A percentile compares a stretch with the other conserved stretches of the same genome.
Evolutionary conservation across 2,797 vertebrate species (phyloP).

Genomic region (Sebastes steindachneri): DNA sequence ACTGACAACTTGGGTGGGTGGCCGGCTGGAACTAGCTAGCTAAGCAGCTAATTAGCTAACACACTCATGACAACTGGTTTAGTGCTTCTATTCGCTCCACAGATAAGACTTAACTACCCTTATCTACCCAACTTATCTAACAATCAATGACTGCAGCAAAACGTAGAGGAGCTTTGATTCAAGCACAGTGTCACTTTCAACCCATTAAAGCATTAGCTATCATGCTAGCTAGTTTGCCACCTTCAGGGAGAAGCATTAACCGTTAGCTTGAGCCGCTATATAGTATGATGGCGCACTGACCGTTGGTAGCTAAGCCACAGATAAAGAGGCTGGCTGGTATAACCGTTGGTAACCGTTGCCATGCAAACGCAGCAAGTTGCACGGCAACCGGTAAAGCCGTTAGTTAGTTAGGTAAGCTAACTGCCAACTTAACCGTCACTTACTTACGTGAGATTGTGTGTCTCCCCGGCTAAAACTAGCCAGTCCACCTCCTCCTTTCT

Average conservation of each 20-base stretch:
- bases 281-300: slow-evolving; percentile 55
- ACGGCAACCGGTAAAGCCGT: slow-evolving; percentile 22
- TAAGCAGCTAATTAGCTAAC: slow-evolving; percentile 60
- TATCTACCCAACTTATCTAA: neutral
- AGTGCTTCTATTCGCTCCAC: neutral
- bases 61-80: slow-evolving; percentile 23
- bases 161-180: neutral
- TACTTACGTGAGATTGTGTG: slow-evolving; percentile 75
- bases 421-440: slow-evolving; percentile 13
- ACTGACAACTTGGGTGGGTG: slow-evolving; percentile 50
- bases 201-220: slow-evolving; percentile 27
- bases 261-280: slow-evolving; percentile 43
- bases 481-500: slow-evolving; percentile 71
- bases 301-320: slow-evolving; percentile 39
- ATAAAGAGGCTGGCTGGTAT: slow-evolving; percentile 34
- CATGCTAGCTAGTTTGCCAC: slow-evolving; percentile 51
- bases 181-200: slow-evolving; percentile 27
- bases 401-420: slow-evolving; percentile 6
- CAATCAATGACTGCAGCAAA: neutral
- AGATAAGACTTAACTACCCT: neutral
- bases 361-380: slow-evolving; percentile 51
- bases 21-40: slow-evolving; percentile 60
- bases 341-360: slow-evolving; percentile 11
- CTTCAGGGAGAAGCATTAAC: slow-evolving; percentile 41
- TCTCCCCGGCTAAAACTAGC: slow-evolving; percentile 75